Evolutionary conservation across 2,888 invertebrate species (phyloP).

Genomic region (Diplolepis rosae): DNA sequence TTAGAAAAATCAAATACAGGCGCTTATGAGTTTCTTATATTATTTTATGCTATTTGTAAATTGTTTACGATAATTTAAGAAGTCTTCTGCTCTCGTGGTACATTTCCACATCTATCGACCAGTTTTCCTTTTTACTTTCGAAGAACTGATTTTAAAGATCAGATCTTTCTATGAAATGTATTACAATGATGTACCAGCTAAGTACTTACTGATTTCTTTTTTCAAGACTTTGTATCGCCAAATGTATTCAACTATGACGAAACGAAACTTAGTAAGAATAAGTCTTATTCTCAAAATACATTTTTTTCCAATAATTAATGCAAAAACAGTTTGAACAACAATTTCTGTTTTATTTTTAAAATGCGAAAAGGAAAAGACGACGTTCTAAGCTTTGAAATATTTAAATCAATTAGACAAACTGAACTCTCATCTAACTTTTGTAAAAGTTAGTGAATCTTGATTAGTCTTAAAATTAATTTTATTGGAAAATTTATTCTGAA

Average conservation of each 20-base stretch:
- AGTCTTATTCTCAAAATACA: no score
- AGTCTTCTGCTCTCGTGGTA: neutral
- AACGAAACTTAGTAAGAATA: no score
- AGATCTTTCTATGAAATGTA: neutral
- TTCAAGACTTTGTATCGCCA: conserved; percentile 16
- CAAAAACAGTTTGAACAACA: no score
- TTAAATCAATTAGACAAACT: no score
- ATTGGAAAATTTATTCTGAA: neutral
- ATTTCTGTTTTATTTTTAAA: no score
- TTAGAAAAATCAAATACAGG: neutral
- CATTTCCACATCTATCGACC: neutral
- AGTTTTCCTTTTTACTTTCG: neutral
- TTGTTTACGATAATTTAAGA: neutral
- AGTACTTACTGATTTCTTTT: conserved; percentile 21
- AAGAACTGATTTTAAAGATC: neutral
- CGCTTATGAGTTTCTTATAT: conserved; percentile 15
- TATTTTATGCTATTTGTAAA: conserved; percentile 8
- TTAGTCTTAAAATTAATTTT: neutral
- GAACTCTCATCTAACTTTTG: neutral
- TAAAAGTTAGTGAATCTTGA: neutral
- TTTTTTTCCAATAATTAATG: no score
- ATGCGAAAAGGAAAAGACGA: neutral
- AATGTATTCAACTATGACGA: conserved; percentile 5
- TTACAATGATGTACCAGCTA: neutral
- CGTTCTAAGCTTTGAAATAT: no score